Conservation (phyloP, 2,113 vertebrate species). For the Heterotilapia buettikoferi region DNA sequence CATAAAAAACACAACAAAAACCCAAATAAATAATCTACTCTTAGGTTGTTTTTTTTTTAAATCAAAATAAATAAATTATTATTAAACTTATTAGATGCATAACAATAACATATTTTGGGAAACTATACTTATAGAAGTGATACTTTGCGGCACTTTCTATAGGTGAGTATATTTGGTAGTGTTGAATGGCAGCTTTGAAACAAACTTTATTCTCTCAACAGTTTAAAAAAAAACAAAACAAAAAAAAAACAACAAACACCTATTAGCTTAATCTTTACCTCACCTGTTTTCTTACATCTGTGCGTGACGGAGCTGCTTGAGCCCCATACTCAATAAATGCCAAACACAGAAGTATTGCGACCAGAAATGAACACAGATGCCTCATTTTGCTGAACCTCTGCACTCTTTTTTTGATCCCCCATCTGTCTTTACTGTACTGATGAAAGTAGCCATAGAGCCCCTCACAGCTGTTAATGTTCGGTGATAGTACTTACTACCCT, state of each 20-base stretch:
- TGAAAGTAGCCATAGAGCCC: not conserved
- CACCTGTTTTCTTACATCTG: not conserved
- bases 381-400: not conserved
- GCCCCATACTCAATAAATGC: not conserved
- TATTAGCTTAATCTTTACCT: not conserved
- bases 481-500: not conserved
- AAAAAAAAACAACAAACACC: not conserved
- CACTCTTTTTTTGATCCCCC: not conserved
- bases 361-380: not conserved
- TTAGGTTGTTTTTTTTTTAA: rapidly evolving
- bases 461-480: not conserved
- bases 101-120: not conserved
- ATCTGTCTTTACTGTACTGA: not conserved
- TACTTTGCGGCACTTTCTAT: not conserved
- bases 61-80: not conserved
- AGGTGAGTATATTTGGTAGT: not conserved
- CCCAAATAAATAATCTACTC: not conserved
- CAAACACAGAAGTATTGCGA: not conserved
- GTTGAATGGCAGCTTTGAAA: not conserved
- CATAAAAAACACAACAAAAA: not conserved
- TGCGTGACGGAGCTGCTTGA: not conserved
- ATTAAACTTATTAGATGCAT: not conserved
- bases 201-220: not conserved
- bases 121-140: not conserved
- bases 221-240: not conserved